phyloP scores from a whole-genome alignment of 2,888 invertebrate species.

The Rhagonycha lutea region DNA sequence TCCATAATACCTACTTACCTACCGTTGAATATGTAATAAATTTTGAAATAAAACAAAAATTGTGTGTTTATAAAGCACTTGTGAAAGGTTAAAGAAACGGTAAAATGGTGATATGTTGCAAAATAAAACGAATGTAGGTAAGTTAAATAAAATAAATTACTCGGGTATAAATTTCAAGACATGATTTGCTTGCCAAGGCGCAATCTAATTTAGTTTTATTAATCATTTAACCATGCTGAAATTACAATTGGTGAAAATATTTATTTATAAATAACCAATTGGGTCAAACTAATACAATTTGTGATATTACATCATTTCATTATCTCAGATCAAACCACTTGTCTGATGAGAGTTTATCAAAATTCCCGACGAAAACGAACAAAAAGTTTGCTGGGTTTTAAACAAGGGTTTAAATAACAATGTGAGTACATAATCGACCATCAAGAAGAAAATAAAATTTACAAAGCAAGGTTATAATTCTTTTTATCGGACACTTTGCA shows the following conservation, averaged over 20 bases:
- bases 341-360: not conserved
- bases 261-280: not conserved
- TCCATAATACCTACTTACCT: not conserved
- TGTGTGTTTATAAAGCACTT: not conserved
- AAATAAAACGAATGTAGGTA: slow-evolving; percentile 7
- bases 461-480: slow-evolving; percentile 16
- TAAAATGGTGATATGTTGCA: not conserved
- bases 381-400: not conserved
- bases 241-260: not conserved
- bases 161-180: not conserved
- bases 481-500: slow-evolving; percentile 17
- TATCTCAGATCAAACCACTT: not conserved
- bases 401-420: not conserved
- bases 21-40: not conserved
- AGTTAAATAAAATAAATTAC: slow-evolving; percentile 5
- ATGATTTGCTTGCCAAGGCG: not conserved
- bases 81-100: not conserved
- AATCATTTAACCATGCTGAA: not conserved
- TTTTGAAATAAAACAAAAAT: not conserved
- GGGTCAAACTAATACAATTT: not conserved
- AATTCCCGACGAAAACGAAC: not conserved
- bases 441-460: slow-evolving; percentile 5
- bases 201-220: slow-evolving; percentile 2
- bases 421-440: slow-evolving; percentile 5
- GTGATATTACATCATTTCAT: not conserved